Evolutionary conservation across 2,113 vertebrate species (phyloP).

Genomic region (Syrmaticus mikado): DNA sequence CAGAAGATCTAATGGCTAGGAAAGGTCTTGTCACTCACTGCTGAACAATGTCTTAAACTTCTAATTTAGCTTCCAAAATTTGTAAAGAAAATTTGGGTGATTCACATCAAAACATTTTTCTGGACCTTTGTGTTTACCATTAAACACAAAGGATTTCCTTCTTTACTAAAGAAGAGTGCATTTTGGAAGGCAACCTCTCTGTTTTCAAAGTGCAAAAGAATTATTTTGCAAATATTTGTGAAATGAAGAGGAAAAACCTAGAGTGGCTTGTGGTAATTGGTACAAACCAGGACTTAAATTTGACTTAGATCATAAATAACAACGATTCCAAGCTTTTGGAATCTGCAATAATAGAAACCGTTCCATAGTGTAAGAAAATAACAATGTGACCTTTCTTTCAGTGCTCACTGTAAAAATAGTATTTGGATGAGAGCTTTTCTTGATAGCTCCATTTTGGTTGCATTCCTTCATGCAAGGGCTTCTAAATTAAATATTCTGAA

Average conservation of each 20-base stretch:
- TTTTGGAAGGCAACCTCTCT: neutral
- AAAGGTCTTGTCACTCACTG: neutral
- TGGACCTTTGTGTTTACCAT: neutral
- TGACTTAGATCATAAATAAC: slow-evolving; percentile 57
- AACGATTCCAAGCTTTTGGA: slow-evolving; percentile 40
- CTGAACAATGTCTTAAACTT: neutral
- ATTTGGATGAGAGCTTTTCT: slow-evolving; percentile 51
- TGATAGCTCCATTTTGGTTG: slow-evolving; percentile 47
- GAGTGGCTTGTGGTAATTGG: slow-evolving; percentile 28
- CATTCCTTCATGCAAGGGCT: slow-evolving; percentile 21
- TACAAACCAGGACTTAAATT: slow-evolving; percentile 35
- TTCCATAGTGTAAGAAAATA: slow-evolving; percentile 61
- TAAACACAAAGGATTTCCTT: neutral
- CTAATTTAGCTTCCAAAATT: neutral
- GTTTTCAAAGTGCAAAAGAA: slow-evolving; percentile 22
- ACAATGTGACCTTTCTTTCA: slow-evolving; percentile 65
- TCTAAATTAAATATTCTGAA: slow-evolving; percentile 33
- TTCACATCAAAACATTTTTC: slow-evolving; percentile 13
- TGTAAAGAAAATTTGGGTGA: neutral
- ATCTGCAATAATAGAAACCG: slow-evolving; percentile 49
- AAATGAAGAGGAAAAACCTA: slow-evolving; percentile 12
- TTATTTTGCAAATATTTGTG: slow-evolving; percentile 29
- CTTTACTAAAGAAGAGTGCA: neutral
- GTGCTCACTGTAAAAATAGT: slow-evolving; percentile 40
- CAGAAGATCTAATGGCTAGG: neutral